Conservation (phyloP, 2,888 invertebrate genomes). For the Chymomyza caudatula region DNA sequence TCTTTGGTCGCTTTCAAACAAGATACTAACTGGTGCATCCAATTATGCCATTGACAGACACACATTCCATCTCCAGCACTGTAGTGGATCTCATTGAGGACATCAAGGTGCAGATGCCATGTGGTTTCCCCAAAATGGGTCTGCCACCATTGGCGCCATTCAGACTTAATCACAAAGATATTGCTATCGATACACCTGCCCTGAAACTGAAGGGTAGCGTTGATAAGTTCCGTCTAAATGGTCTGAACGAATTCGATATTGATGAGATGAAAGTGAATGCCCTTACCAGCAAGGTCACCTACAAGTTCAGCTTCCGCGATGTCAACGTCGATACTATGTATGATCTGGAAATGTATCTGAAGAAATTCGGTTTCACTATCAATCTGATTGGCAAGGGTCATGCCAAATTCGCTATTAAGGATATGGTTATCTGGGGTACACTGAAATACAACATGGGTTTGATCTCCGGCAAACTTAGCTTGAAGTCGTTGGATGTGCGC, state of each 20-base stretch:
- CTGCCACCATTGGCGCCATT: constrained; percentile 74
- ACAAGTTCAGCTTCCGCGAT: constrained; percentile 61
- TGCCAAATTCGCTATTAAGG: constrained; percentile 62
- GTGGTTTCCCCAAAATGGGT: constrained; percentile 65
- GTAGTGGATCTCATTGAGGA: constrained; percentile 52
- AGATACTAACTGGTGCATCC: neutral
- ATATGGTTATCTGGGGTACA: constrained; percentile 61
- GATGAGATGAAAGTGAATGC: constrained; percentile 66
- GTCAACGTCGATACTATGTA: constrained; percentile 67
- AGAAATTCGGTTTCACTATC: constrained; percentile 72
- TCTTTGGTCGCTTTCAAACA: neutral
- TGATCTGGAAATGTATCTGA: constrained; percentile 55
- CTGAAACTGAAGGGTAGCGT: constrained; percentile 56
- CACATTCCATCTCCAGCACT: constrained; percentile 59
- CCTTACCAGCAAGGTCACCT: constrained; percentile 65
- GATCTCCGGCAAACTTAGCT: constrained; percentile 55
- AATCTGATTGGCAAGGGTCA: constrained; percentile 69
- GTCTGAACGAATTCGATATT: constrained; percentile 69
- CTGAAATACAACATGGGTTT: constrained; percentile 69
- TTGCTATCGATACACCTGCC: constrained; percentile 50
- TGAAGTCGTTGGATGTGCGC: constrained; percentile 66
- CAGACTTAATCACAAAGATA: constrained; percentile 51
- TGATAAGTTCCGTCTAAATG: constrained; percentile 61
- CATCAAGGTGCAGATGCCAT: constrained; percentile 69
- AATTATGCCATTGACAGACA: constrained; percentile 40